phyloP scores from a whole-genome alignment of 2,888 invertebrate species.

The Diloba caeruleocephala region DNA sequence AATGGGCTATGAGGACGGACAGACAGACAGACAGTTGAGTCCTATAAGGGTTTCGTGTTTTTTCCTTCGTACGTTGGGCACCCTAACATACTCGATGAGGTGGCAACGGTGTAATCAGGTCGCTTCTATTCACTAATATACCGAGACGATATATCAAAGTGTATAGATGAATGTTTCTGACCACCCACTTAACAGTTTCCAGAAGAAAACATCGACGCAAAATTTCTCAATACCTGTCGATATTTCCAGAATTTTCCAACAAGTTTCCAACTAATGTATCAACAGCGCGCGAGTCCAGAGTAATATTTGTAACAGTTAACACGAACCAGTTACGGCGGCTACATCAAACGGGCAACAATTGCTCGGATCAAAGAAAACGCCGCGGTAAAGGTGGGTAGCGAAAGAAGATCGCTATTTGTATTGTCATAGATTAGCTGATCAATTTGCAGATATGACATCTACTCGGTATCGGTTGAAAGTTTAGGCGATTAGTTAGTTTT shows the following conservation, averaged over 20 bases:
- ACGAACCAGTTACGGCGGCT: constrained; percentile 69
- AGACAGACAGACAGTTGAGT: too few species aligned
- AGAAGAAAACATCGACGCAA: too few species aligned
- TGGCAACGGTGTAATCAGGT: too few species aligned
- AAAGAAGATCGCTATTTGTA: constrained; percentile 51
- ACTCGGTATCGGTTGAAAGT: constrained; percentile 31
- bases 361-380: constrained; percentile 72
- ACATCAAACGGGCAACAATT: constrained; percentile 57
- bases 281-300: constrained; percentile 65
- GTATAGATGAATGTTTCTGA: too few species aligned
- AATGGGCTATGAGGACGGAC: too few species aligned
- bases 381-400: constrained; percentile 61
- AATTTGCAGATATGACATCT: constrained; percentile 45
- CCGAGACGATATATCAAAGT: too few species aligned
- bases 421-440: constrained; percentile 43
- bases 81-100: too few species aligned
- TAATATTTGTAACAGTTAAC: constrained; percentile 73
- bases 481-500: constrained; percentile 34
- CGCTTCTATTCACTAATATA: too few species aligned
- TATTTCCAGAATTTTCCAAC: constrained; percentile 43
- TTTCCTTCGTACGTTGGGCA: too few species aligned
- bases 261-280: constrained; percentile 42
- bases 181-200: too few species aligned
- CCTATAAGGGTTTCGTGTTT: too few species aligned
- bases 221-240: constrained; percentile 4